Evolutionary conservation across 2,797 vertebrate species (phyloP), one percentile per base, ranked within the genome.

Genomic region (Enoplosus armatus): DNA sequence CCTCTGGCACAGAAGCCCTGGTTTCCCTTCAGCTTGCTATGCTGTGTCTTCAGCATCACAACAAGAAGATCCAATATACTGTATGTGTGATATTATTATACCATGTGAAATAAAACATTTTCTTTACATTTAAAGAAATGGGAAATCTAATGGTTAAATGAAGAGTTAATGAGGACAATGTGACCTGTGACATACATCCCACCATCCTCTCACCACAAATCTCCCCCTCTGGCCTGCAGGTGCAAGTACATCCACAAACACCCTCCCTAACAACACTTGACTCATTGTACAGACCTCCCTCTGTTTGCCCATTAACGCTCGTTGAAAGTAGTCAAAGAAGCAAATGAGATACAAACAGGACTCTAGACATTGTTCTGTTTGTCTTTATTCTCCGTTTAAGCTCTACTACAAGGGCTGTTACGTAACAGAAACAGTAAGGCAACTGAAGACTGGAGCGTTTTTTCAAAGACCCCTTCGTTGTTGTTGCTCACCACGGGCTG

Each of bases 351-450:
- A 12, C 41, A 39, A 70, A 82, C 55, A 66, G 61, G 55, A 67
- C 75, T 70, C 18, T 22, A 62, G 74, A 69, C 54, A 62, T 73
- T 81, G 61, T 58, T 83, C 1, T 51, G 20, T 73, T 39, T 37
- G 48, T 67, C 77, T 65, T 53, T 54, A 20, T 73, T 77, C 47
- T 55, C 39, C 6, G 41, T 78, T 72, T 65, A 76, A 75, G 68
- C 79, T 68, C 41, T 1, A 33, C 56, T 77, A 65, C 0, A 0
- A 74, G 59, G 63, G 55, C n/a, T 48, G 61, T 89, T 89, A 77
- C 8, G 3, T 69, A 84, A 86, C 54, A 64, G 16, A 80, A 83
- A 83, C 67, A 73, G 15, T 39, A 31, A 59, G 33, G 61, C 12
- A 3, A 56, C 59, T 37, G 26, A 77, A 63, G 35, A 67, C 50